Base-by-base conservation (phyloP, 2,888 invertebrate genomes). In the Sminthurides aquaticus region DNA sequence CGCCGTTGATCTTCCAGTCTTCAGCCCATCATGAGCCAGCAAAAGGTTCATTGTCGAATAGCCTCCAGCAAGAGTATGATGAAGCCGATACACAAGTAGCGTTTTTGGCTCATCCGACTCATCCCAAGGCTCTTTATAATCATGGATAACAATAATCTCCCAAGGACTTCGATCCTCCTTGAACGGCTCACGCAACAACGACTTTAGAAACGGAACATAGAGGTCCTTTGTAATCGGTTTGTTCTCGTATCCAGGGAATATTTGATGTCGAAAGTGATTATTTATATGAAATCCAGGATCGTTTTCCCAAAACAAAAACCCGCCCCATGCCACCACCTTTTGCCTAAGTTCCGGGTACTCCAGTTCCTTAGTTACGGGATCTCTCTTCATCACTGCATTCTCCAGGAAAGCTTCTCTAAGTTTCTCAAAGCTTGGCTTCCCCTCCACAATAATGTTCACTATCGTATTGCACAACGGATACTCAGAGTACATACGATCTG, bases 41-140 rank as follows among this genome's bases (percentile, higher is more conserved):
- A 60, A 3, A 20, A 22, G 49, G 25, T 60, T 60, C 54, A 54
- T 54, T 5, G 15, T 54, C 54, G 54, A 54, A 48, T 55, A 64
- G 5, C 67, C 67, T 56, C 63, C 67, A 3, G 54, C 54, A 25
- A 71, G 64, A 0, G 70, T 67, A 57, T 73, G 72, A 60, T 73
- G 72, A 49, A 70, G 52, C 27, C 70, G 25, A 1, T 69, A 34
- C 26, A 69, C 48, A 3, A 70, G 8, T 2, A 64, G 64, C 49
- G 34, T 60, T 27, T n/a, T 3, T 25, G 48, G 27, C 11, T 20
- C n/a, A 11, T 43, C 11, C 8, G 43, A 11, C 11, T 49, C 27
- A 2, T 60, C 49, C 18, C 20, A 20, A 5, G 27, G 24, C 11
- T 57, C 20, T 25, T 57, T 55, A 18, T 22, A 69, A 5, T 66